A percentile compares a stretch with the other conserved stretches of the same genome.
phyloP scores from a whole-genome alignment of 2,113 vertebrate species.

The Stomatorhinus ivindoensis region DNA sequence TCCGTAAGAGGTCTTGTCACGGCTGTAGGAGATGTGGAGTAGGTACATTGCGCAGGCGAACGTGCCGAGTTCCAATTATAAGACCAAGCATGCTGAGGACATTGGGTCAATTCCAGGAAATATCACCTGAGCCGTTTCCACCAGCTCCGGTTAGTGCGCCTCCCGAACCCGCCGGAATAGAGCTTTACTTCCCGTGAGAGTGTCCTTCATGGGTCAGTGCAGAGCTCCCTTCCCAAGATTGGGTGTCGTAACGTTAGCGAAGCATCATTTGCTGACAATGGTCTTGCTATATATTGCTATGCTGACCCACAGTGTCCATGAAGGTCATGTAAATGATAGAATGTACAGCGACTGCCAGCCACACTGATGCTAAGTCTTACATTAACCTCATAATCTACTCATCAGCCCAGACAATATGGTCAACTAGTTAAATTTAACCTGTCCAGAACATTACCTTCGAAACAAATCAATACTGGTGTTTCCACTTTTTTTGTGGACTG shows the following conservation, averaged over 20 bases:
- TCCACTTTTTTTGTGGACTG: neutral
- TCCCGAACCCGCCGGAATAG: neutral
- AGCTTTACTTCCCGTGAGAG: neutral
- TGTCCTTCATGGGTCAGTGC: constrained; percentile 8
- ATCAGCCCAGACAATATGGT: neutral
- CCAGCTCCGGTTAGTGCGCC: neutral
- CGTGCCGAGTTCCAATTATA: neutral
- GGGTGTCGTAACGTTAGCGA: neutral
- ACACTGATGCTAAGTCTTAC: neutral
- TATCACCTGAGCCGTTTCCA: neutral
- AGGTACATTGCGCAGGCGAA: neutral
- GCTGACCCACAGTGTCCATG: neutral
- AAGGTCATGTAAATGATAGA: neutral
- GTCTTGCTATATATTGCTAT: neutral
- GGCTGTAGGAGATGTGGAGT: neutral
- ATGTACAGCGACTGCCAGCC: neutral
- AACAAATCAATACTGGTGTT: neutral
- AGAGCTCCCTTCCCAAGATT: neutral
- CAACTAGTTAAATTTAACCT: neutral
- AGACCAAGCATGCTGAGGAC: neutral
- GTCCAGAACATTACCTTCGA: neutral
- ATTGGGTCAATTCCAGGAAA: constrained; percentile 3
- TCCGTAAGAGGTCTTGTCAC: neutral
- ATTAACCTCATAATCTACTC: neutral
- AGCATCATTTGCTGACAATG: constrained; percentile 2